phyloP scores from a whole-genome alignment of 2,888 invertebrate species.

The Selenia dentaria region DNA sequence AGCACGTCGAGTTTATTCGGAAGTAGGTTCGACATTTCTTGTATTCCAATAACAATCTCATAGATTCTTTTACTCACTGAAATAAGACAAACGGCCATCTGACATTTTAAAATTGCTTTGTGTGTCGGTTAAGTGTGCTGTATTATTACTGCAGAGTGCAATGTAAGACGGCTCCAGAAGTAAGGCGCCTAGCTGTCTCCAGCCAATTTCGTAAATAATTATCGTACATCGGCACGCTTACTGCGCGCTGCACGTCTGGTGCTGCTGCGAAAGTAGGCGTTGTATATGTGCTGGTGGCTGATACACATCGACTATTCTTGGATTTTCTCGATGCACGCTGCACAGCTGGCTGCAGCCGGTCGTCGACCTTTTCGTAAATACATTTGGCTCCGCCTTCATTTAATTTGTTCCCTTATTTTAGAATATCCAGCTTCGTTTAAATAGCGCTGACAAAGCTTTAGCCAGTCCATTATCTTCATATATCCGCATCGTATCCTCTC shows the following conservation, averaged over 20 bases:
- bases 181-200: constrained; percentile 81
- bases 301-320: constrained; percentile 54
- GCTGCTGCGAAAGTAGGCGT: constrained; percentile 66
- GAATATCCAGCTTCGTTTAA: constrained; percentile 40
- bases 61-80: too few relatives aligned
- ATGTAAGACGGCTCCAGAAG: constrained; percentile 66
- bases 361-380: constrained; percentile 39
- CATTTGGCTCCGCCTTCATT: constrained; percentile 38
- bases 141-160: constrained; percentile 74
- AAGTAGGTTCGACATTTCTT: too few relatives aligned
- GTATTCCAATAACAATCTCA: too few relatives aligned
- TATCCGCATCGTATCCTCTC: constrained; percentile 13
- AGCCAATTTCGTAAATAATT: constrained; percentile 77
- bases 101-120: constrained; percentile 58
- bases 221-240: constrained; percentile 64
- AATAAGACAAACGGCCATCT: constrained; percentile 43
- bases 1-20: too few relatives aligned
- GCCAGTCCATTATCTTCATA: constrained; percentile 23
- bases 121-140: constrained; percentile 53
- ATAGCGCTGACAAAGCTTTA: constrained; percentile 34
- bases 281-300: constrained; percentile 45
- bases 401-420: constrained; percentile 41
- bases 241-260: constrained; percentile 60
- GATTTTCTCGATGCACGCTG: constrained; percentile 50
- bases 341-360: constrained; percentile 54